Evolutionary conservation across 2,888 invertebrate genomes (phyloP).

Genomic region (Vanessa cardui): DNA sequence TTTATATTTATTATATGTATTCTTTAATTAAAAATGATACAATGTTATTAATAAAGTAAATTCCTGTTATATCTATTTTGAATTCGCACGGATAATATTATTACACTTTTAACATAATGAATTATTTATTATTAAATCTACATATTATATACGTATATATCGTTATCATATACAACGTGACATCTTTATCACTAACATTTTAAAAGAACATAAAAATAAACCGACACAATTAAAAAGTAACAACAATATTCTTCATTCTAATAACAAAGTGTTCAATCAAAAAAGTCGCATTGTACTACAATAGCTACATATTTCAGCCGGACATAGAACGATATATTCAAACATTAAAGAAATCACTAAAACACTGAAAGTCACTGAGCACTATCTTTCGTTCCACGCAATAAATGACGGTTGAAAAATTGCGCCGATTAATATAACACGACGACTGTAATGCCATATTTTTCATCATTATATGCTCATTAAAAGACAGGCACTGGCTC

Average conservation of each 20-base stretch:
- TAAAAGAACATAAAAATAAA: too few species aligned
- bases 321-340: not conserved
- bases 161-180: too few species aligned
- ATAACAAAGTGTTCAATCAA: not conserved
- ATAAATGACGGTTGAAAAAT: slow-evolving; percentile 54
- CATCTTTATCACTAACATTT: too few species aligned
- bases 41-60: too few species aligned
- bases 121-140: too few species aligned
- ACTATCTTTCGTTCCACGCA: slow-evolving; percentile 57
- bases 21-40: too few species aligned
- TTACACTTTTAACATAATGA: too few species aligned
- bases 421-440: slow-evolving; percentile 56
- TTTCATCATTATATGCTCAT: slow-evolving; percentile 76
- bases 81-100: too few species aligned
- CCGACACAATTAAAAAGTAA: too few species aligned
- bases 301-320: not conserved
- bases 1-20: too few species aligned
- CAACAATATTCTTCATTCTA: not conserved
- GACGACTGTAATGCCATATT: slow-evolving; percentile 57
- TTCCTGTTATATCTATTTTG: too few species aligned
- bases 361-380: slow-evolving; percentile 16
- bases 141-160: too few species aligned
- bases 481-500: slow-evolving; percentile 70
- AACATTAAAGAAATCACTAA: slow-evolving; percentile 6
- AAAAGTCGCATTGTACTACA: not conserved